Percentiles rank a stretch among this genome's conserved stretches.
phyloP scores from a whole-genome alignment of 2,113 vertebrate species.

The Strix uralensis region DNA sequence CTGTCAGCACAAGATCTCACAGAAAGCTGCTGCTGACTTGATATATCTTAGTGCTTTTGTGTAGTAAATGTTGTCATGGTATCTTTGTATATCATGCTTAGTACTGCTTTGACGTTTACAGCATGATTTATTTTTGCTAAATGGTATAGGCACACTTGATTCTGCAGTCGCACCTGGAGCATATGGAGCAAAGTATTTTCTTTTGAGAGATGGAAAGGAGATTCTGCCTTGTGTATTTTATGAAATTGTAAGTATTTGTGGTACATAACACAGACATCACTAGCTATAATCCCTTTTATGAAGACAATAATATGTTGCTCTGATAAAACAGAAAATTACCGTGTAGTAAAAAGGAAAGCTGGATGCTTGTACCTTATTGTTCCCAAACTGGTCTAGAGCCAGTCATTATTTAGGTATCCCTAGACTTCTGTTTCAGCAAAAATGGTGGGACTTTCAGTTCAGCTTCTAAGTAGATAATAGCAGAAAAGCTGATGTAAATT shows the following conservation, averaged over 20 bases:
- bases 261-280: background rate
- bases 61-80: background rate
- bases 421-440: background rate
- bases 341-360: background rate
- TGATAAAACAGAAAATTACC: background rate
- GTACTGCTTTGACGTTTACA: background rate
- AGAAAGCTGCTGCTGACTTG: background rate
- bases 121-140: background rate
- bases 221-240: slow-evolving; percentile 87
- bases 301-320: background rate
- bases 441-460: background rate
- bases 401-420: background rate
- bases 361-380: background rate
- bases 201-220: slow-evolving; percentile 87
- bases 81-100: background rate
- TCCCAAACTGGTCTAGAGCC: background rate
- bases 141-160: slow-evolving; percentile 84
- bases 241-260: slow-evolving; percentile 87
- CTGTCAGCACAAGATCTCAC: background rate
- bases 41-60: background rate
- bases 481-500: background rate
- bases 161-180: slow-evolving; percentile 88
- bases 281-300: background rate
- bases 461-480: background rate
- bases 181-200: slow-evolving; percentile 87